Evolutionary conservation across 2,888 invertebrate species (phyloP), one percentile per base, ranked within the genome.

Genomic region (Lathronympha strigana): DNA sequence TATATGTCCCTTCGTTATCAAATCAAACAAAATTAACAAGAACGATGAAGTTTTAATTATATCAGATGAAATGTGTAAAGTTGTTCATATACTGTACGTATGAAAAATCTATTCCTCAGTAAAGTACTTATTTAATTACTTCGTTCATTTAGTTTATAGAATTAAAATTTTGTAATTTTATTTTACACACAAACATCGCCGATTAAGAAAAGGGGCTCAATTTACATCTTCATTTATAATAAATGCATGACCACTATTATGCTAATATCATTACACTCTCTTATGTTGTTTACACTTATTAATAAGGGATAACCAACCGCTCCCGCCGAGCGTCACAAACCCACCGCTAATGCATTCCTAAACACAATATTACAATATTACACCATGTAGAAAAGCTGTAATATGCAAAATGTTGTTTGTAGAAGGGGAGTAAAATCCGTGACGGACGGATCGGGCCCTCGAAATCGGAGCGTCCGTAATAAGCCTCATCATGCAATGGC

Each of bases 401-500:
- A 71, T 73, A 76, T 78, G 76, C 74, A 76, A 72, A 78, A 78
- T 76, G 74, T 67, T 76, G 74, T 78, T 77, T 77, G 69, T 68
- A 74, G 72, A 70, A 81, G 87, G 86, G 78, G 77, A 55, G 33
- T 69, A 63, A 77, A 77, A 82, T 80, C 78, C 82, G 89, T 90
- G 90, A 88, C 87, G 76, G 79, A 78, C 76, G 71, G 74, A 79
- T 81, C 76, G 76, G 72, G 78, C 76, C 74, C 71, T 68, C 73
- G 74, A 79, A 87, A 84, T 87, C 80, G 80, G 81, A 78, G 83
- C 82, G 79, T 84, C 79, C 71, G 75, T 89, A 90, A 91, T 91
- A 90, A 84, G 91, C 89, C 78, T 86, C 83, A 90, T 91, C 87
- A 90, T 91, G 88, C 88, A 70, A 67, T 70, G 77, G 79, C 91